Base-by-base conservation (phyloP, 2,888 invertebrate species). In the Trissolcus japonicus region DNA sequence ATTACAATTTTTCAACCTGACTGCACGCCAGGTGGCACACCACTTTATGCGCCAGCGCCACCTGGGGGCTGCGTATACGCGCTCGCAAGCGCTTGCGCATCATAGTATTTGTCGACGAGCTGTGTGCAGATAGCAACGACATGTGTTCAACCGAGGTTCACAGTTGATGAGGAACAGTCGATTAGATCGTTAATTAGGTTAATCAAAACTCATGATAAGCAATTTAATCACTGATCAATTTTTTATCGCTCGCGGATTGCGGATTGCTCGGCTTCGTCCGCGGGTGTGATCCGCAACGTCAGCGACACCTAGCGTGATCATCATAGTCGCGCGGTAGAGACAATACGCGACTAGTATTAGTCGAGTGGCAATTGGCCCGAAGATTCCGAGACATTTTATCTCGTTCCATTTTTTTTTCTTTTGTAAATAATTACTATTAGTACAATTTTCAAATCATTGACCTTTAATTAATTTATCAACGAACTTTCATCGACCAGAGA, bases 301-400 rank as follows among this genome's bases (percentile, higher is more conserved):
- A 29, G 51, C 54, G 53, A 43, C 53, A 46, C 14, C 55, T 75
- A 71, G 71, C 59, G 74, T 71, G 14, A 56, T 41, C 19, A 56
- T 41, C 19, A 63, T 43, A 71, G 67, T 56, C 48, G 67, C 60
- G 68, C 63, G 60, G 55, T 79, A 76, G 72, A 80, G 80, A 82
- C 82, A 81, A 82, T 80, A 81, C 79, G 72, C 74, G 80, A 80
- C 80, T 82, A 82, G 81, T 80, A 80, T 82, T 80, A 82, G 80
- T 82, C 79, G 60, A 62, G 16, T 46, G 68, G 19, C 62, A 40
- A 67, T 51, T 19, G 46, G 54, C 57, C 61, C 54, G 21, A 51
- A 62, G 66, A 67, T 66, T 54, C 54, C 62, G 76, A 63, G 72
- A 67, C 76, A 71, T 48, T 67, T 55, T 46, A 11, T 48, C 56